Conservation (phyloP, 2,797 vertebrate species). For the Gambelia wislizenii region DNA sequence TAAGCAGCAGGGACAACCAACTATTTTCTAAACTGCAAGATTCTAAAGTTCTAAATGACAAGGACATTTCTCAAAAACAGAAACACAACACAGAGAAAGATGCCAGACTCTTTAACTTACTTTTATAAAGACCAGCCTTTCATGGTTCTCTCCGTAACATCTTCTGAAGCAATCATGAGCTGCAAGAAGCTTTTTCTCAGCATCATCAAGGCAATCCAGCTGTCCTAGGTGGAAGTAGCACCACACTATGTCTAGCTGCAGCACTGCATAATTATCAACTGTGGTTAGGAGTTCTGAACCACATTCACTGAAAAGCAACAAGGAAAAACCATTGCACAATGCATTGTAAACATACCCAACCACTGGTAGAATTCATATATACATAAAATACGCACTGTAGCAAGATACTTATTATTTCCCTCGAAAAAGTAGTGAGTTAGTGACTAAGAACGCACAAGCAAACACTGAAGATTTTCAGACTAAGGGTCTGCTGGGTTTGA, state of each 20-base stretch:
- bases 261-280: conserved; percentile 93
- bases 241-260: conserved; percentile 97
- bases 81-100: background rate
- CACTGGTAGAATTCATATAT: background rate
- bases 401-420: background rate
- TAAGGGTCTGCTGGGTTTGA: background rate
- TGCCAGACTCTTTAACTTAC: conserved; percentile 71
- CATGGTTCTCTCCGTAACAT: conserved; percentile 90
- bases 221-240: conserved; percentile 89
- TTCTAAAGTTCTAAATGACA: background rate
- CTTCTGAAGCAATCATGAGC: conserved; percentile 89
- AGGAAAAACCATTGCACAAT: background rate
- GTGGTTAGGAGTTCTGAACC: conserved; percentile 83
- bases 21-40: background rate
- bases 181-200: conserved; percentile 82
- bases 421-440: background rate
- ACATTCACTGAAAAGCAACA: conserved; percentile 82
- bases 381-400: background rate
- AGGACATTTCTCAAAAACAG: background rate
- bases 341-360: background rate
- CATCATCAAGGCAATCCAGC: conserved; percentile 88
- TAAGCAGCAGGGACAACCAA: background rate
- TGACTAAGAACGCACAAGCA: background rate
- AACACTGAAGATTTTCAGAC: no score
- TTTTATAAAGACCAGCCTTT: conserved; percentile 90